Evolutionary conservation across 2,797 vertebrate species (phyloP), one percentile per base, ranked within the genome.

Genomic region (Myoxocephalus aenaeus): DNA sequence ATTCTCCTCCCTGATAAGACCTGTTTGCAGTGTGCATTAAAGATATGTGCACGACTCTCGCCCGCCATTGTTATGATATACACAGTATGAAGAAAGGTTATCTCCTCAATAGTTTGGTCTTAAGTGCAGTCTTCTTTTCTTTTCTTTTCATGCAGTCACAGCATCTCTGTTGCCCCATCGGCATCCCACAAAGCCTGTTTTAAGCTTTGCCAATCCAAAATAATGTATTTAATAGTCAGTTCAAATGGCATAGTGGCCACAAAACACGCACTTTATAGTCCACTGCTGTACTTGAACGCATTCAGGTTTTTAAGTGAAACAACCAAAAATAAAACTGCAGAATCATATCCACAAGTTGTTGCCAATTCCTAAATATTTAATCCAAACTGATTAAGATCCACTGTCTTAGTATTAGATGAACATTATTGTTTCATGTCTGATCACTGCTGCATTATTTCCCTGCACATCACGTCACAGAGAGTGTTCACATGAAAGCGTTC

Each of bases 1-100:
- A 92, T 92, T 87, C 77, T 85, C 72, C 65, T 75, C 75, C n/a
- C 70, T 67, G 90, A 92, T 92, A 87, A 84, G 77, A 64, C 73
- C 67, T 82, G 83, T 89, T 90, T 86, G 66, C 86, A 71, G 62
- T 51, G 75, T 57, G 48, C 75, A 57, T 59, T 54, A 80, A 85
- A 87, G 80, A 74, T 80, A 63, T 20, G 65, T 3, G 68, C 25
- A 10, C 29, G 59, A 22, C 69, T 72, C 65, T 25, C 71, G 65
- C 73, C 68, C 77, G 76, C 70, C 20, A 3, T 18, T 20, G 7
- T 42, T 81, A 81, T 69, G 50, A 82, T 32, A 67, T 56, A 75
- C 63, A 70, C 66, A 79, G 75, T 65, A 38, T 67, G n/a, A 53
- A 77, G 70, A 77, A 75, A 36, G 18, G 68, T 81, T 79, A 71